These are phyloP conservation scores for Hemibagrus guttatus DNA, from an alignment of 2,797 vertebrate genomes.

Conservation along the genomic window DNA sequence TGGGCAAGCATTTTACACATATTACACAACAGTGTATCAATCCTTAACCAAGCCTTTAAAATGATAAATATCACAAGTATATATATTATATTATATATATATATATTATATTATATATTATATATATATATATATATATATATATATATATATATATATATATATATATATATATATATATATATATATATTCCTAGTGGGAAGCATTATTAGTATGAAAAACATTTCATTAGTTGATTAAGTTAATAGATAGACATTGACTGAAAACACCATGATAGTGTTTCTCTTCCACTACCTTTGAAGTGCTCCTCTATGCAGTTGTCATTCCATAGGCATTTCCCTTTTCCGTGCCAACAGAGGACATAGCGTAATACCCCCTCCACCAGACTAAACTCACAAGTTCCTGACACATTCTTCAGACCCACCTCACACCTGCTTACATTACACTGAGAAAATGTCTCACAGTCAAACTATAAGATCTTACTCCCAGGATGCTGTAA, in stretches of 20 bases:
- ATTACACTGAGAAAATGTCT: constrained; percentile 34
- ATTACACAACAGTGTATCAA: neutral
- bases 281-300: constrained; percentile 41
- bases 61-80: neutral
- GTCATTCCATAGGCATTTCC: constrained; percentile 57
- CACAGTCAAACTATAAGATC: constrained; percentile 23
- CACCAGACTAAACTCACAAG: constrained; percentile 62
- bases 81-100: neutral
- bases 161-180: too few relatives aligned
- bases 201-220: neutral
- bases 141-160: neutral
- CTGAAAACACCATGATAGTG: constrained; percentile 3
- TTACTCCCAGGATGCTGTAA: constrained; percentile 32
- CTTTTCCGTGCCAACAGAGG: constrained; percentile 52
- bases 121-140: too few relatives aligned
- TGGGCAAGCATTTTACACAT: constrained; percentile 22
- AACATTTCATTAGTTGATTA: neutral
- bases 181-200: neutral
- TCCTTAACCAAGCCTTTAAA: neutral
- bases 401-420: constrained; percentile 48
- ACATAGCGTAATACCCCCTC: constrained; percentile 48
- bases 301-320: constrained; percentile 46
- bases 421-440: constrained; percentile 50
- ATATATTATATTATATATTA: too few relatives aligned
- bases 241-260: neutral